phyloP scores from a whole-genome alignment of 2,797 vertebrate species.

The Rhinoraja longicauda region DNA sequence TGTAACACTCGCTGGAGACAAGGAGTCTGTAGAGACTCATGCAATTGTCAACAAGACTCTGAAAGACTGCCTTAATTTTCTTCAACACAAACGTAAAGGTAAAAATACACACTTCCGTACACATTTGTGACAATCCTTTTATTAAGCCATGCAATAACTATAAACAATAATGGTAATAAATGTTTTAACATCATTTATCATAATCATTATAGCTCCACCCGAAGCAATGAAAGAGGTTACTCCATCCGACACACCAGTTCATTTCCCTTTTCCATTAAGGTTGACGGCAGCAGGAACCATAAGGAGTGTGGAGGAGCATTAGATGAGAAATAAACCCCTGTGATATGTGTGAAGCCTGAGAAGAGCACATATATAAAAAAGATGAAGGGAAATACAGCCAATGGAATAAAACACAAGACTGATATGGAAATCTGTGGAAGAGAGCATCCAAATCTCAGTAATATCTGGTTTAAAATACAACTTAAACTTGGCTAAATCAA shows the following conservation, averaged over 20 bases:
- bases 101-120: neutral
- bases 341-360: neutral
- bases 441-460: neutral
- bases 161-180: neutral
- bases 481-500: neutral
- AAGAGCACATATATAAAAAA: too few species aligned
- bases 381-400: neutral
- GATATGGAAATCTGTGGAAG: neutral
- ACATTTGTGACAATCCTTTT: constrained; percentile 9
- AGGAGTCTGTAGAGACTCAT: neutral
- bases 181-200: neutral
- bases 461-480: neutral
- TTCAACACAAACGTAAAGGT: neutral
- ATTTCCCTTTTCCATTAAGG: neutral
- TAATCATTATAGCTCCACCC: neutral
- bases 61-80: neutral
- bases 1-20: neutral
- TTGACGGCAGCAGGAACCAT: neutral
- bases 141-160: constrained; percentile 10
- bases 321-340: neutral
- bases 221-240: neutral
- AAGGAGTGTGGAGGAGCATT: neutral
- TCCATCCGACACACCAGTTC: neutral
- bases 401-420: neutral
- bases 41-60: neutral